Evolutionary conservation across 1,140 invertebrate genomes (phyloP), one percentile per base, ranked within the genome.

Genomic region (Epicauta chinensis): DNA sequence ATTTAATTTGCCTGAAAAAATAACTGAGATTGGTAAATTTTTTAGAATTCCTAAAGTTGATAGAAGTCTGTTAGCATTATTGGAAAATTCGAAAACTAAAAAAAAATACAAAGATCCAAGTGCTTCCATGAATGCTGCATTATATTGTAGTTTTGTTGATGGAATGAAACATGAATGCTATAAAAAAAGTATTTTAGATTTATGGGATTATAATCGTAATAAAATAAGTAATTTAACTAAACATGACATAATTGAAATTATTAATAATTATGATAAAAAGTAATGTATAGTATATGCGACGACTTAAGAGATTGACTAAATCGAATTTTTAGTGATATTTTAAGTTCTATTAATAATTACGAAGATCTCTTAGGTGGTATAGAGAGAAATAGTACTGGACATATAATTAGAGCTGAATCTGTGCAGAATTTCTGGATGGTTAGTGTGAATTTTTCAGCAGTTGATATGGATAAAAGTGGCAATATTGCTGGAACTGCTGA

Each of bases 401-500:
- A 79, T 54, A 80, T 89, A 34, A 68, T 86, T 23, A 68, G 72
- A 39, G 86, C 86, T 6, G 75, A 67, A 61, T 77, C 82, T 37
- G 58, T 87, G 1, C 66, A 82, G 51, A 75, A 82, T 4, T 70
- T 75, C 17, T 84, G 83, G 78, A 78, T 81, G 55, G 74, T 81
- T 31, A 68, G 77, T 54, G 75, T 88, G 0, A 85, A 87, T 71
- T 83, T 84, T 71, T 75, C 80, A 1, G 68, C 73, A 35, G 74
- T 85, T 1, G 72, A 84, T 59, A 77, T 80, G 68, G 73, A 81
- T 61, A 76, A 81, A 64, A 71, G 75, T 38, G 81, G 81, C 47
- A 87, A 86, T 62, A 71, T 78, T 35, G 80, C 81, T 10, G 86
- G 85, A 48, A 87, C 86, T 23, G 81, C 83, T 61, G 81, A 85